Conservation (phyloP, 2,888 invertebrate species). For the Sinotaia quadrata region DNA sequence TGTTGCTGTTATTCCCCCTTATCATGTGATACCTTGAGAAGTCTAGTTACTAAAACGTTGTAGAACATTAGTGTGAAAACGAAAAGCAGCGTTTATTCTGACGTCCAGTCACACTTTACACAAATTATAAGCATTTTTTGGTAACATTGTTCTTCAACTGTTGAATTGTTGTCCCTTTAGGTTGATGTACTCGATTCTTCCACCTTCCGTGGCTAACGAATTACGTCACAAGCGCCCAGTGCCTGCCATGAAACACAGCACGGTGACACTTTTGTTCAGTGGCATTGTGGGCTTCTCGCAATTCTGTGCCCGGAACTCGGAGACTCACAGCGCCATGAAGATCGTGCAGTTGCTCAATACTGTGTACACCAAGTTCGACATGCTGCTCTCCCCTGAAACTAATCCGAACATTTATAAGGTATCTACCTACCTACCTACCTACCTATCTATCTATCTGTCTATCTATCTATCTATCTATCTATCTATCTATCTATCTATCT, state of each 20-base stretch:
- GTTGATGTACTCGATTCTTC: constrained; percentile 92
- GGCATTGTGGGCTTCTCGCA: constrained; percentile 92
- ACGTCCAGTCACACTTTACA: no score
- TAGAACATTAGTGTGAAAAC: no score
- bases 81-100: no score
- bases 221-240: constrained; percentile 92
- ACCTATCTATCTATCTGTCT: no score
- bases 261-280: constrained; percentile 93
- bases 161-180: constrained; percentile 75
- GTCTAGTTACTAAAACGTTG: no score
- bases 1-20: no score
- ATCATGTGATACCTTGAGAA: no score
- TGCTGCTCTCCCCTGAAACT: constrained; percentile 90
- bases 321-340: constrained; percentile 94
- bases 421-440: no score
- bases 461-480: no score
- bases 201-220: constrained; percentile 95
- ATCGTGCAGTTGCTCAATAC: constrained; percentile 94
- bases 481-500: no score
- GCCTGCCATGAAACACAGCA: constrained; percentile 88
- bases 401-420: constrained; percentile 97
- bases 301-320: constrained; percentile 91
- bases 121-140: no score
- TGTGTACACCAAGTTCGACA: constrained; percentile 94
- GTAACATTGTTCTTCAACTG: no score